Evolutionary conservation across 2,797 vertebrate species (phyloP), one percentile per base, ranked within the genome.

Genomic region (Bradypus variegatus): DNA sequence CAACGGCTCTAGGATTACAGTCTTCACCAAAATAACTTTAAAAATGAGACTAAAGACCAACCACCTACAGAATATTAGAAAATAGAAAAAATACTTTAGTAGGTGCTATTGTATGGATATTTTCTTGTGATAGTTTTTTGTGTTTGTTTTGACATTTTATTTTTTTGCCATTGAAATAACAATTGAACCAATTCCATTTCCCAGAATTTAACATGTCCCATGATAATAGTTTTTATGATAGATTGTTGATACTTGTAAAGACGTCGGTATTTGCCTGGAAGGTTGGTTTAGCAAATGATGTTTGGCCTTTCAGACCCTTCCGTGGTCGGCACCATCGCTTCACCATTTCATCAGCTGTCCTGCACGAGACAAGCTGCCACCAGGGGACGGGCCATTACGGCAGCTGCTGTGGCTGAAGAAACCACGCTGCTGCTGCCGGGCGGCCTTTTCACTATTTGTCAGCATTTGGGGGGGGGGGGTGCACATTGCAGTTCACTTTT

Each of bases 391-490:
- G 70, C 88, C 58, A 77, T 33, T 41, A 0, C 5, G 65, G 50
- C 72, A 31, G 5, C 58, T 45, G 64, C 62, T 9, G 58, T 72
- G 25, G 86, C 80, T 86, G 33, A n/a, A 89, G 78, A 50, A 79
- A 21, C 9, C 5, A 38, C 3, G 1, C 79, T 73, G 80, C 45
- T 86, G 75, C 81, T 72, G 76, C 72, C 58, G 9, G n/a, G 79
- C 65, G 88, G 91, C 84, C 70, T 93, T 93, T 94, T 88, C 91
- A 76, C 80, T 91, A 25, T 80, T 67, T 27, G 48, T 21, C 86
- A 93, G 82, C 36, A 65, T 73, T 76, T 69, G 36, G 77, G 67
- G 45, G 67, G 41, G 41, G 41, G 41, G 48, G 21, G 19, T 64
- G n/a, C n/a, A 62, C 21, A 31, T 48, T 31, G 3, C 60, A 50